Base-by-base conservation (phyloP, 2,797 vertebrate genomes). In the Gadopsis marmoratus region DNA sequence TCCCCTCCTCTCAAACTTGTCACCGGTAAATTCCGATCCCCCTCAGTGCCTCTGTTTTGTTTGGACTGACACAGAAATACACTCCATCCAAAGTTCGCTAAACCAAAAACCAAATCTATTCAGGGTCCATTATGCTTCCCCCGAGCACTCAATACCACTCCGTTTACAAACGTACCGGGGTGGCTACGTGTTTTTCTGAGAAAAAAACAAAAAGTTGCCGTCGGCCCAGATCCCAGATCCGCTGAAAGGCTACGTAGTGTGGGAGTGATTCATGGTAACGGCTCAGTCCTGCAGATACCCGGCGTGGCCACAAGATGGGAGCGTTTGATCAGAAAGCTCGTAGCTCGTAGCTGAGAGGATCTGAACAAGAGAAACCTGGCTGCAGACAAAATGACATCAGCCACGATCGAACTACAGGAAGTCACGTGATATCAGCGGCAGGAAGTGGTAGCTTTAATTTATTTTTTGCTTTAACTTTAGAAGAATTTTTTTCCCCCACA, bases 11-110 rank as follows among this genome's bases (percentile, higher is more conserved):
- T n/a, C 54, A 73, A 86, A 86, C 86, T 86, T 85, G 86, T 92
- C 91, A 93, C 90, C 91, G 91, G 93, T 91, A 83, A 92, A 92
- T 89, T 90, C 86, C 86, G 88, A 90, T 90, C 90, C 84, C 88
- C 82, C 82, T 82, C 85, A 78, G 72, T 43, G 84, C 63, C 76
- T 91, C 80, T 26, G 75, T 5, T 85, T 47, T 68, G 54, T 87
- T 86, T 80, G 78, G 81, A 74, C 53, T 47, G 76, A 5, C 71
- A 75, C 80, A 85, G 66, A 73, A 54, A 82, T 9, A 56, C 60
- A 56, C 84, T 84, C 56, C 77, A 90, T 83, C 71, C 65, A 84
- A 86, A 90, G 86, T 85, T 72, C 2, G 19, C 19, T 26, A 11
- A 56, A 37, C 51, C 7, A 41, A 31, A 60, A 60, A 1, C 16